Base-by-base conservation (phyloP, 2,797 vertebrate genomes). In the Characodon lateralis region DNA sequence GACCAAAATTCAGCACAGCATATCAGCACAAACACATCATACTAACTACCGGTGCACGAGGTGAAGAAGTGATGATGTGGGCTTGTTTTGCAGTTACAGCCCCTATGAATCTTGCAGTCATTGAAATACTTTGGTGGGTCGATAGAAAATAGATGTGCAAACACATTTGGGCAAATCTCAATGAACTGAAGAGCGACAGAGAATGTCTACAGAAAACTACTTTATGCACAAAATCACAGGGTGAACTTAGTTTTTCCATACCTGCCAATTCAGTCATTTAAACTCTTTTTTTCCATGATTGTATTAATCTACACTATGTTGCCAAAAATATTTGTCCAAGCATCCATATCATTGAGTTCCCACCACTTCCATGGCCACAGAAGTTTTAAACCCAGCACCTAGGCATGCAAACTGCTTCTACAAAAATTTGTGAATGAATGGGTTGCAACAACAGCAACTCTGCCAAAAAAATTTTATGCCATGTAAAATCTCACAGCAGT, bases 191-290 rank as follows among this genome's bases (percentile, higher is more conserved):
- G 16, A 35, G 31, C 31, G 28, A 35, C 61, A 63, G 31, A 63
- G 61, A 35, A 20, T 35, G 31, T 63, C 59, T 35, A 63, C 28
- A 63, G 28, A 66, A 39, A 66, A 12, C 35, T 66, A 41, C 20
- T 63, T 35, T 14, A 68, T 39, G 22, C 13, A 18, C n/a, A 13
- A 14, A 26, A 26, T 10, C 58, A 26, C 26, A 41, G 41, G 66
- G 66, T 69, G 66, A 14, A 48, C 66, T 69, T 48, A 46, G 43
- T 69, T 69, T 69, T 69, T 69, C 66, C 48, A 68, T 43, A n/a
- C 6, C 24, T 69, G 22, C 48, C 66, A 48, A 26, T 26, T 3
- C 66, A 26, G 66, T 69, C 66, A 69, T 69, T 41, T 24, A 26
- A 26, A 26, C 66, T 48, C 41, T 48, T 69, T 28, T 46, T 48